Evolutionary conservation across 2,888 invertebrate genomes (phyloP).

Genomic region (Myopa testacea): DNA sequence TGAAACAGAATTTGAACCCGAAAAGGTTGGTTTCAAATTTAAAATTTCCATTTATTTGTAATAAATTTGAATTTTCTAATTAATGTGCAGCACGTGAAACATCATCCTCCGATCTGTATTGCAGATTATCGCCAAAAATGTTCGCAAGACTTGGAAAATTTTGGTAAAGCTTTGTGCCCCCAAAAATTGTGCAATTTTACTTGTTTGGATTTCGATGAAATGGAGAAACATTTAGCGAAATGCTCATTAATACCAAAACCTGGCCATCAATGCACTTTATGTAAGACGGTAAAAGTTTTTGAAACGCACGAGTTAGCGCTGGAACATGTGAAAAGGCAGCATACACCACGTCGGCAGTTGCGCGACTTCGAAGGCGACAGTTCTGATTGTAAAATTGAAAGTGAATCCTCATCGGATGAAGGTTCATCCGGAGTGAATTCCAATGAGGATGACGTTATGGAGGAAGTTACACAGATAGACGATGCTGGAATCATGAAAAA

Average conservation of each 20-base stretch:
- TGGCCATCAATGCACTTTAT: constrained; percentile 56
- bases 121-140: constrained; percentile 42
- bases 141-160: constrained; percentile 52
- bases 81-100: constrained; percentile 36
- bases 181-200: constrained; percentile 60
- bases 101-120: constrained; percentile 11
- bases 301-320: constrained; percentile 42
- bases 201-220: constrained; percentile 51
- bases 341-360: constrained; percentile 42
- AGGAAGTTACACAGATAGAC: background rate
- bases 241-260: constrained; percentile 57
- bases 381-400: constrained; percentile 55
- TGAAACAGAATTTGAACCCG: background rate
- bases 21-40: background rate
- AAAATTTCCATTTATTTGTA: background rate
- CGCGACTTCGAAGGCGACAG: constrained; percentile 51
- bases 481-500: background rate
- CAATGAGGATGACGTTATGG: constrained; percentile 41
- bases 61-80: background rate
- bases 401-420: constrained; percentile 52
- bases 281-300: constrained; percentile 44
- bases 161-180: constrained; percentile 58
- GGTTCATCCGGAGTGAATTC: constrained; percentile 55
- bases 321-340: constrained; percentile 46
- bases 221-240: constrained; percentile 57